Percentiles rank a stretch among this genome's conserved stretches.
Conservation (phyloP, 2,113 vertebrate species). For the Paradisaea rubra region DNA sequence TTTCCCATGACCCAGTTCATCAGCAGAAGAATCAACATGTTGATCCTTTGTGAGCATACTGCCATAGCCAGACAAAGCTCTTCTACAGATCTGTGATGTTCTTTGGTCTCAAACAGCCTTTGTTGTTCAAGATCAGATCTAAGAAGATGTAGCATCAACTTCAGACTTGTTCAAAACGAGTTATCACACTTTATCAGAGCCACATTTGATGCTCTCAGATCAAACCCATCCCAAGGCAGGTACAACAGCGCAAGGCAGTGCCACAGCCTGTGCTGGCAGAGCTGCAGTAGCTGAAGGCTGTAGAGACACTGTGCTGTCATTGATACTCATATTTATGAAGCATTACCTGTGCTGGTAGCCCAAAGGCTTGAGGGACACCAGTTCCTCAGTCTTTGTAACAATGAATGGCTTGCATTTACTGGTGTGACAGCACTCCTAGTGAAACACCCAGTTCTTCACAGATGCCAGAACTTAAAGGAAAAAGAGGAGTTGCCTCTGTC, state of each 20-base stretch:
- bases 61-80: background rate
- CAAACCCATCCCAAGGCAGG: background rate
- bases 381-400: background rate
- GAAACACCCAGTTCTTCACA: background rate
- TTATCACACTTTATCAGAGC: background rate
- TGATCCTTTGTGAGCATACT: background rate
- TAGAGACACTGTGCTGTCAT: accelerated
- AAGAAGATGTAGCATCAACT: background rate
- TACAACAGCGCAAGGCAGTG: background rate
- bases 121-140: background rate
- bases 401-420: background rate
- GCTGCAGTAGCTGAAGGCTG: background rate
- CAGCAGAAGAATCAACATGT: background rate
- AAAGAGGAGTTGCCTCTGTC: background rate
- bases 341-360: background rate
- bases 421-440: background rate
- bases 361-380: background rate
- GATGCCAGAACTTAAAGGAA: background rate
- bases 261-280: background rate
- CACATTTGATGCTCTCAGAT: background rate
- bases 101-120: background rate
- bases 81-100: background rate
- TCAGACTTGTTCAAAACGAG: background rate
- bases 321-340: background rate
- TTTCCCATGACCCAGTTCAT: background rate